Conservation (phyloP, 1,140 invertebrate species). For the Andrena cerasifolii region DNA sequence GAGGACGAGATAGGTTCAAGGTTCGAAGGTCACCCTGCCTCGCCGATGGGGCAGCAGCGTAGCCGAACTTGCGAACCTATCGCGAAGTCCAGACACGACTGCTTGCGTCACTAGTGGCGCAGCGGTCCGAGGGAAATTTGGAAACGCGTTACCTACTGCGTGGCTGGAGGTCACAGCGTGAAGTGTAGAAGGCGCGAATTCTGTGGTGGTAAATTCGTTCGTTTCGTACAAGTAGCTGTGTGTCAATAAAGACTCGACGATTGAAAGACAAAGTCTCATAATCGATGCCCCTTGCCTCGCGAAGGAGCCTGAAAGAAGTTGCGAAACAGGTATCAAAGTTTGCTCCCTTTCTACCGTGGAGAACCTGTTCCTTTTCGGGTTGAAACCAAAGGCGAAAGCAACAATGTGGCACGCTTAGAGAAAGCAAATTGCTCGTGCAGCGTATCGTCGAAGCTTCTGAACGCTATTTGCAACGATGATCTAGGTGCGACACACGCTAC, state of each 20-base stretch:
- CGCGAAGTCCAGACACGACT: no score
- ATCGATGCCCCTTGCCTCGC: not conserved
- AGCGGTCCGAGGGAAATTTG: no score
- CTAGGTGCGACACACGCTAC: not conserved
- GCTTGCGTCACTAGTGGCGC: no score
- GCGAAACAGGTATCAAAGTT: constrained; percentile 12
- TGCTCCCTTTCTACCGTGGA: constrained; percentile 17
- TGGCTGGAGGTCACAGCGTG: no score
- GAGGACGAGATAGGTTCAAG: not conserved
- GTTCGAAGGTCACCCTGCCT: not conserved
- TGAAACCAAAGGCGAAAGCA: constrained; percentile 38
- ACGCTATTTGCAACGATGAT: constrained; percentile 12
- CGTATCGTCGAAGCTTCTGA: not conserved
- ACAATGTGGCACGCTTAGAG: constrained; percentile 3
- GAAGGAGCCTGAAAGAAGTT: not conserved
- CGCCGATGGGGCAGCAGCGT: no score
- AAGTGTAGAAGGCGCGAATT: no score
- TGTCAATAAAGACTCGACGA: not conserved
- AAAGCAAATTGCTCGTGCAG: constrained; percentile 3
- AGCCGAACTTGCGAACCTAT: no score
- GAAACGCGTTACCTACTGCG: no score
- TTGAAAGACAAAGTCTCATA: not conserved
- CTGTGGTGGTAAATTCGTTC: not conserved
- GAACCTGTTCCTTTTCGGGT: constrained; percentile 24
- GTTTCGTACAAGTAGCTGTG: not conserved